A percentile compares a stretch with the other conserved stretches of the same genome.
Conservation (phyloP, 2,888 invertebrate genomes). For the Leptinotarsa tumamoca region DNA sequence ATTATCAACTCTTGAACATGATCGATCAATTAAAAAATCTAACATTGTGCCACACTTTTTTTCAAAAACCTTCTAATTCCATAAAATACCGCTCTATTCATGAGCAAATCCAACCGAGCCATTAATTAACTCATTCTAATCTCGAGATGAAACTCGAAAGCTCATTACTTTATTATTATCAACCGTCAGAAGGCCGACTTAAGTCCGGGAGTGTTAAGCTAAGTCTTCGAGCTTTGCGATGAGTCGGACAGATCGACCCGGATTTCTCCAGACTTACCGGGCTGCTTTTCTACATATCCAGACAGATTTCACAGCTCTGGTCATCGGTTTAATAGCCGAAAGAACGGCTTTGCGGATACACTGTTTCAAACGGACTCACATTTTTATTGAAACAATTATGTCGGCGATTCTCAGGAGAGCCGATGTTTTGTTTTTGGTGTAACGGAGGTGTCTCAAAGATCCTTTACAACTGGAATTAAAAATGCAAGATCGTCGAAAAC, state of each 20-base stretch:
- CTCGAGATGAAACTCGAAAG: conserved; percentile 26
- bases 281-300: conserved; percentile 58
- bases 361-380: conserved; percentile 34
- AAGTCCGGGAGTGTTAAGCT: conserved; percentile 49
- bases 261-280: conserved; percentile 50
- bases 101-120: background rate
- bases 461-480: too few species aligned
- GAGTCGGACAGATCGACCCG: conserved; percentile 51
- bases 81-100: background rate
- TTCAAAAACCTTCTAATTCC: too few species aligned
- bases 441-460: too few species aligned
- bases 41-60: too few species aligned
- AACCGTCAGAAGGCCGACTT: conserved; percentile 47
- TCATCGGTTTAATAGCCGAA: conserved; percentile 41
- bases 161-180: conserved; percentile 49
- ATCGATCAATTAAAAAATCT: too few species aligned
- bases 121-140: conserved; percentile 23
- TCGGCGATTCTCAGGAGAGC: background rate
- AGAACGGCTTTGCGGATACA: conserved; percentile 25
- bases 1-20: too few species aligned
- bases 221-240: conserved; percentile 51
- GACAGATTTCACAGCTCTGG: conserved; percentile 52
- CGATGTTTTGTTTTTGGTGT: background rate
- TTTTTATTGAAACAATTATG: conserved; percentile 29
- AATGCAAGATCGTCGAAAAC: too few species aligned